phyloP scores from a whole-genome alignment of 2,113 vertebrate species.

The Nothocercus nigrocapillus region DNA sequence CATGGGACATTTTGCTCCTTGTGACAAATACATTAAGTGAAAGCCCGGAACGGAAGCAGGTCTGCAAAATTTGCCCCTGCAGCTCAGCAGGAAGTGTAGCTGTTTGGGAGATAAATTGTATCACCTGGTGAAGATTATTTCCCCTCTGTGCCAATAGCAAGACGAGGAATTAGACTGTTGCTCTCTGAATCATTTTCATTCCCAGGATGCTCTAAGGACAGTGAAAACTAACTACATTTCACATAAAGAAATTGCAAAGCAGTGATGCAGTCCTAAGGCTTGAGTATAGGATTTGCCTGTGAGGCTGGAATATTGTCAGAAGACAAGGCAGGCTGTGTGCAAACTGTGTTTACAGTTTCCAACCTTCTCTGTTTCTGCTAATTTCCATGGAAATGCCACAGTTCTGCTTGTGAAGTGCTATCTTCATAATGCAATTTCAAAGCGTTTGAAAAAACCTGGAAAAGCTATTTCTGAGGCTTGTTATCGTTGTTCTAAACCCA shows the following conservation, averaged over 20 bases:
- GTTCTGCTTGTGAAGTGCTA: constrained; percentile 19
- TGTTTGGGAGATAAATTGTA: background rate
- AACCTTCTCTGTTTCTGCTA: background rate
- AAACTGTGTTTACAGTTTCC: constrained; percentile 3
- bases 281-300: constrained; percentile 1
- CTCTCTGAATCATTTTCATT: background rate
- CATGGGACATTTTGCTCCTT: background rate
- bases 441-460: background rate
- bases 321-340: background rate
- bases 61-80: background rate
- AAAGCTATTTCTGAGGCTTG: background rate
- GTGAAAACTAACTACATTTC: background rate
- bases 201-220: background rate
- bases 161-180: background rate
- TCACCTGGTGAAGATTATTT: background rate
- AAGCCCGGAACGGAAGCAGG: background rate
- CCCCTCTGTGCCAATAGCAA: background rate
- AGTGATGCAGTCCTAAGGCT: background rate
- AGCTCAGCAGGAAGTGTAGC: background rate
- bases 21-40: background rate
- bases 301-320: background rate
- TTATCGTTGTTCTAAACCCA: background rate
- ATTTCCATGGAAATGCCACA: constrained; percentile 41
- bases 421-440: constrained; percentile 7
- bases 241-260: background rate